Evolutionary conservation across 1,140 invertebrate genomes (phyloP).

Genomic region (Drusus annulatus): DNA sequence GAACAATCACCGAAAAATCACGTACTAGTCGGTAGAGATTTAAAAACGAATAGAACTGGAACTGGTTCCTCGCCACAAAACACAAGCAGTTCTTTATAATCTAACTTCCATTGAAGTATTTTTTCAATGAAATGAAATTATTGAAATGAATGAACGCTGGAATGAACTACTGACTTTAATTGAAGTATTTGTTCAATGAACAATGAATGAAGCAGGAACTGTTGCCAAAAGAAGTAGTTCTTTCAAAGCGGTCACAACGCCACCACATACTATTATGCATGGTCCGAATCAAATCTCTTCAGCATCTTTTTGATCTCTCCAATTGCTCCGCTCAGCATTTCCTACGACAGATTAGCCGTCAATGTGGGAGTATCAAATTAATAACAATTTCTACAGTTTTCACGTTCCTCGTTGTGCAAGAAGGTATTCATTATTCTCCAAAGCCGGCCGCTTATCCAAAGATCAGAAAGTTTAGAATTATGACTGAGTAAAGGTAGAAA

Average conservation of each 20-base stretch:
- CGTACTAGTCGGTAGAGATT: no score
- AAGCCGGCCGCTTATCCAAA: conserved; percentile 1
- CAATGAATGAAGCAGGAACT: no score
- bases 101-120: no score
- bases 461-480: conserved; percentile 32
- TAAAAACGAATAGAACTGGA: no score
- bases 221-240: no score
- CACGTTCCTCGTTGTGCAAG: background rate
- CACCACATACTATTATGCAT: background rate
- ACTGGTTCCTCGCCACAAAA: no score
- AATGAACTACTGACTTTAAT: no score
- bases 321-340: background rate
- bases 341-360: background rate
- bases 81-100: no score
- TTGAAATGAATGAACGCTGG: no score
- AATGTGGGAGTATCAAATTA: background rate
- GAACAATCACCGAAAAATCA: no score
- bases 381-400: background rate
- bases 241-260: background rate
- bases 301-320: background rate
- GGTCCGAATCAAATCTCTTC: background rate
- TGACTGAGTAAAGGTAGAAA: background rate
- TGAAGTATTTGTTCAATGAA: no score
- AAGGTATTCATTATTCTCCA: background rate
- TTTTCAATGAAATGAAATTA: no score